Percentiles rank a stretch among this genome's conserved stretches.
These are phyloP conservation scores for Epinotia ramella DNA, from an alignment of 2,888 invertebrate species.

Conservation along the genomic window DNA sequence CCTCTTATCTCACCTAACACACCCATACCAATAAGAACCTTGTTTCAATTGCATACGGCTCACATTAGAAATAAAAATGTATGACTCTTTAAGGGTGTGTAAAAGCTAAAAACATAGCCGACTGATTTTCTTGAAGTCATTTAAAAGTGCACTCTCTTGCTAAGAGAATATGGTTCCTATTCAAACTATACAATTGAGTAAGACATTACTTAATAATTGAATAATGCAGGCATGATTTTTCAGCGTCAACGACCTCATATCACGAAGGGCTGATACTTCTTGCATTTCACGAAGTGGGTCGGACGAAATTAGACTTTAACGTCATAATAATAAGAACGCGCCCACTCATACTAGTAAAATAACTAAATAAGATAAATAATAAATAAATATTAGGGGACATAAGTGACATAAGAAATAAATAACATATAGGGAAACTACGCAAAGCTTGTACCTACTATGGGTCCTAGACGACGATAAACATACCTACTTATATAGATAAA, in stretches of 20 bases:
- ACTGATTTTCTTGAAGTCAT: not conserved
- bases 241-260: slow-evolving; percentile 43
- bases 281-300: too few relatives aligned
- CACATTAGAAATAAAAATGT: not conserved
- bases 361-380: too few relatives aligned
- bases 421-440: too few relatives aligned
- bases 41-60: not conserved
- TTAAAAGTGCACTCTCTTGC: not conserved
- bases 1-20: not conserved
- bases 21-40: not conserved
- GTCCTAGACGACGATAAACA: too few relatives aligned
- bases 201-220: not conserved
- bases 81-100: not conserved
- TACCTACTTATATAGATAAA: too few relatives aligned
- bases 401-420: too few relatives aligned
- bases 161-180: not conserved
- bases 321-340: too few relatives aligned
- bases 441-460: too few relatives aligned
- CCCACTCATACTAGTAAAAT: too few relatives aligned
- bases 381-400: too few relatives aligned
- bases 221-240: slow-evolving; percentile 22
- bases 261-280: slow-evolving; percentile 12
- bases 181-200: not conserved
- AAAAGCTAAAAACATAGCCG: not conserved
- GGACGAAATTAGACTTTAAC: too few relatives aligned